phyloP scores from a whole-genome alignment of 2,797 vertebrate genomes.

The Anguilla anguilla region DNA sequence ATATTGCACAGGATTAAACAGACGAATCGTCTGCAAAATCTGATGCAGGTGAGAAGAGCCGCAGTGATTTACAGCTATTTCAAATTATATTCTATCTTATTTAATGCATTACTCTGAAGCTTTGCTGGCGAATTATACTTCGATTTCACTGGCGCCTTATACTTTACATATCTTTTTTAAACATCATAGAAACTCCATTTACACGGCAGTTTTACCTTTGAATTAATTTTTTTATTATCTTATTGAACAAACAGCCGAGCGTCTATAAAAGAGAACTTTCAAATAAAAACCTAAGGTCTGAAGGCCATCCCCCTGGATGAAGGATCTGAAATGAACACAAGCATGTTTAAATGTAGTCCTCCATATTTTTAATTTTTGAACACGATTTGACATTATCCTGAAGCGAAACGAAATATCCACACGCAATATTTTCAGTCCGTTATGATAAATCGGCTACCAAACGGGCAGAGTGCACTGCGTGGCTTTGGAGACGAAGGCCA shows the following conservation, averaged over 20 bases:
- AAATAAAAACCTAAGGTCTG: not conserved
- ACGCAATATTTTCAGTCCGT: slow-evolving; percentile 49
- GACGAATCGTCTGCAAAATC: not conserved
- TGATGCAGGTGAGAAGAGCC: not conserved
- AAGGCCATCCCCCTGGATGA: not conserved
- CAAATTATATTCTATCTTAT: not conserved
- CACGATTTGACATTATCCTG: not conserved
- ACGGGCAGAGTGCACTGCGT: slow-evolving; percentile 61
- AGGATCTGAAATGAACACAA: not conserved
- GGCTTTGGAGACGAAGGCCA: slow-evolving; percentile 63
- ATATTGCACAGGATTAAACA: not conserved
- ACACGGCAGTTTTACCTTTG: not conserved
- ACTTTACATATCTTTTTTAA: not conserved
- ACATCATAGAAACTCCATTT: not conserved
- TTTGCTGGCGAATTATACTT: not conserved
- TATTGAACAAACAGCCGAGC: not conserved
- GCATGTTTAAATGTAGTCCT: not conserved
- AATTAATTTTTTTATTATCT: not conserved
- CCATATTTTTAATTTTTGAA: not conserved
- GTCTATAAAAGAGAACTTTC: not conserved
- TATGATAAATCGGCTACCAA: slow-evolving; percentile 59
- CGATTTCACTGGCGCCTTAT: not conserved
- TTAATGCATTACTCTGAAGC: not conserved
- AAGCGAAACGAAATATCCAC: not conserved
- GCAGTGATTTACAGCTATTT: not conserved